Percentiles rank a stretch among this genome's conserved stretches.
These are phyloP conservation scores for Synanceia verrucosa DNA, from an alignment of 2,797 vertebrate species.

Conservation along the genomic window DNA sequence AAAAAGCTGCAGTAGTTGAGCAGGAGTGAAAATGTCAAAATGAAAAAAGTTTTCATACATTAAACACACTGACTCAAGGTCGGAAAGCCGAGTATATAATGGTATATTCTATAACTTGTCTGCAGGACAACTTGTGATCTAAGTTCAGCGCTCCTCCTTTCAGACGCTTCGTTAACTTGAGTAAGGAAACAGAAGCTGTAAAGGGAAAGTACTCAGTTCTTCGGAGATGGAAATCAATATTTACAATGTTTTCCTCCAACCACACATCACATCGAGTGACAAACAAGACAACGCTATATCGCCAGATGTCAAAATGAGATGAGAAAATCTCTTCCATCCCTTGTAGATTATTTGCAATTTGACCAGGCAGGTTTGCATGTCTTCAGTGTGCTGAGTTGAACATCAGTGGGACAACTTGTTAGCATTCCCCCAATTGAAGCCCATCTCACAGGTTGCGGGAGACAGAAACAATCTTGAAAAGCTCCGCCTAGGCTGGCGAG, in stretches of 20 bases:
- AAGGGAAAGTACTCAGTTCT: constrained; percentile 5
- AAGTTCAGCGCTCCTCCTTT: constrained; percentile 1
- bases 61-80: constrained; percentile 16
- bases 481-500: constrained; percentile 58
- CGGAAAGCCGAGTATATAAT: constrained; percentile 17
- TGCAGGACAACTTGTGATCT: constrained; percentile 21
- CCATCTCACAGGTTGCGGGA: constrained; percentile 56
- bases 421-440: constrained; percentile 53
- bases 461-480: constrained; percentile 78
- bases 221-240: constrained; percentile 33
- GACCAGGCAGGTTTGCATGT: constrained; percentile 50
- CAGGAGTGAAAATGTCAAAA: constrained; percentile 29
- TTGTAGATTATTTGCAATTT: constrained; percentile 70
- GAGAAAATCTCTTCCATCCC: constrained; percentile 53
- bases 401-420: constrained; percentile 69
- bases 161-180: neutral
- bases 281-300: constrained; percentile 60
- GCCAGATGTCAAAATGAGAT: constrained; percentile 53
- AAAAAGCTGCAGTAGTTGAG: constrained; percentile 10
- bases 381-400: constrained; percentile 43
- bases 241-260: constrained; percentile 4
- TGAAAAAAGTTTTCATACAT: constrained; percentile 5
- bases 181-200: constrained; percentile 2
- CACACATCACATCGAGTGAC: constrained; percentile 46
- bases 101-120: constrained; percentile 14